Base-by-base conservation (phyloP, 2,113 vertebrate genomes). In the Oncorhynchus mykiss region DNA sequence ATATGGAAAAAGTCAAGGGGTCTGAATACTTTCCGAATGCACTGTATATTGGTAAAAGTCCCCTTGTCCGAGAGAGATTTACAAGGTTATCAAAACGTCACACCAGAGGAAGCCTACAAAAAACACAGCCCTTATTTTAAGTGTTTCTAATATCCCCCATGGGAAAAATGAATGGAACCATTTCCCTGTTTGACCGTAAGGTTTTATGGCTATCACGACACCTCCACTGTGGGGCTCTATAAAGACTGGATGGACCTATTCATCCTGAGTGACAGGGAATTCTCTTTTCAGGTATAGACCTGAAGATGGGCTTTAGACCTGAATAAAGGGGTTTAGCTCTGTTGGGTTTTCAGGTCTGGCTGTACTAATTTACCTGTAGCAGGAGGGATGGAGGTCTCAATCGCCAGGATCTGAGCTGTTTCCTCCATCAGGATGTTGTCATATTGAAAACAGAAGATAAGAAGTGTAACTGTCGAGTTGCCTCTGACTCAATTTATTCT, bases 381-480 rank as follows among this genome's bases (percentile, higher is more conserved):
- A 99, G 93, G 1, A 99, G 97, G 97, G 86, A 99, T 99, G 88
- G 99, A 99, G 25, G 97, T 99, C 93, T 99, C 98, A 80, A 99
- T 99, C 88, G 98, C 98, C 86, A 99, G 93, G 85, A 99, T 99
- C 89, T 99, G 97, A 85, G 97, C 98, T 62, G 98, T 92, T 82
- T 99, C 98, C 87, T 99, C 98, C 98, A 99, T 99, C 91, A 99
- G 90, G 89, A 99, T 99, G 90, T 99, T 99, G 91, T 99, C 98
- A 82, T 99, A 99, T 97, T 99, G 83, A 86, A 76, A 62, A 62
- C 59, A 62, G 66, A 39, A 39, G 39, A 45, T 9, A 70, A 60
- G 9, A 75, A 24, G 51, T 5, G 1, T 54, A 54, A 18, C 14
- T 54, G 51, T 16, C 12, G 13, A 13, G 51, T 54, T 54, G 49